Evolutionary conservation across 2,797 vertebrate species (phyloP), one percentile per base, ranked within the genome.

Genomic region (Scolopax rusticola): DNA sequence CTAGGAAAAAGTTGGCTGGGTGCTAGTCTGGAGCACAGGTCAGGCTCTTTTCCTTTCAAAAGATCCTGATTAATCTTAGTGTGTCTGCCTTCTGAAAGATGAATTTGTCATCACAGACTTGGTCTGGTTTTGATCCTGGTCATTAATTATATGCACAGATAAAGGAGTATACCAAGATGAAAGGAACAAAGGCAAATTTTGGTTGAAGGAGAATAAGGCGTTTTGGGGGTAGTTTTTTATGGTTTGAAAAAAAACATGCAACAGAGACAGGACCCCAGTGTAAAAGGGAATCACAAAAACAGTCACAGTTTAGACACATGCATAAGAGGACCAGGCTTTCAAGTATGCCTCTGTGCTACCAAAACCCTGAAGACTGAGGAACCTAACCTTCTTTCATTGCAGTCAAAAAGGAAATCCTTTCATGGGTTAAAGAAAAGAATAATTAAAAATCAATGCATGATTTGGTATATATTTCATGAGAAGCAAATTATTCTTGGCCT

Each of bases 131-230:
- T 89, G 84, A 91, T 91, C 56, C 40, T 68, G 48, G 64, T 67
- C 51, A 64, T 96, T 89, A 91, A 89, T 84, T 79, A 82, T 7
- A 65, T 1, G 28, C 71, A 80, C 43, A 74, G 84, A 90, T 91
- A 57, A 91, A 87, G 71, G 11, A 79, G 19, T 60, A 70, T 17
- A 77, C 28, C 30, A 36, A 80, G 91, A 89, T 60, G 79, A 89
- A 95, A 96, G 43, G 63, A 87, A 90, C 19, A 87, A 89, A 89
- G 64, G 20, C 82, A 85, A 85, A 93, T 87, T 76, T 53, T 40
- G 78, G 40, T 48, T 87, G 63, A 87, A 59, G 40, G 25, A 92
- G 67, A 6, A 18, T 43, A 76, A 68, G 12, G 53, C 6, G 2
- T 67, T 67, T 43, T 3, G 18, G 14, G 12, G 1, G 6, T 17